Evolutionary conservation across 2,113 vertebrate genomes (phyloP).

Genomic region (Castor canadensis): DNA sequence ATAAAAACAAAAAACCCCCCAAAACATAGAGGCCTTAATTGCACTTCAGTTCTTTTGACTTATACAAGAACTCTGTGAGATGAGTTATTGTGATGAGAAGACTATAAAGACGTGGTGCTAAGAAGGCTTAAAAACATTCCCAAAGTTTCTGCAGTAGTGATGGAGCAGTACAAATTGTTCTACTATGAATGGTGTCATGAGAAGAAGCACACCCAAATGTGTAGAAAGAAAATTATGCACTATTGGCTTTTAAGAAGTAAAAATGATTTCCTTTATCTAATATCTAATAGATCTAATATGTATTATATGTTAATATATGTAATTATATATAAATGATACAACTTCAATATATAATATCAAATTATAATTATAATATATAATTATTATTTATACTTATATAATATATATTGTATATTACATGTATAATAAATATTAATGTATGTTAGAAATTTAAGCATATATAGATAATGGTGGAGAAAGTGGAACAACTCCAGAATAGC

Average conservation of each 20-base stretch:
- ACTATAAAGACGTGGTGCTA: background rate
- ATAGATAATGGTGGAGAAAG: conserved; percentile 51
- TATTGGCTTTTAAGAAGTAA: background rate
- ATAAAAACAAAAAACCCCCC: background rate
- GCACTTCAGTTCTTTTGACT: background rate
- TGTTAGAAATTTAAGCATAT: background rate
- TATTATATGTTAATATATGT: too few species aligned
- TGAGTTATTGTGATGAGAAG: background rate
- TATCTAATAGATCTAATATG: too few species aligned
- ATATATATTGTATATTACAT: too few species aligned
- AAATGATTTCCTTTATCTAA: background rate
- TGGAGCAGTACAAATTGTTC: background rate
- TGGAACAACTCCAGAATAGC: conserved; percentile 52
- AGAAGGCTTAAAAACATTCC: background rate
- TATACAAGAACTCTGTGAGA: background rate
- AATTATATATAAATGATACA: too few species aligned
- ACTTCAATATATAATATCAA: too few species aligned
- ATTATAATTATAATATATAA: too few species aligned
- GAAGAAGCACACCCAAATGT: background rate
- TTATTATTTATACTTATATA: too few species aligned
- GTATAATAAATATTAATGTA: too few species aligned
- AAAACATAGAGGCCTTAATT: too few species aligned
- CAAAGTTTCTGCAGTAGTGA: background rate
- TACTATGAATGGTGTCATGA: background rate
- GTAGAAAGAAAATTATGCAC: background rate